Evolutionary conservation across 2,113 vertebrate species (phyloP).

Genomic region (Scatophagus argus): DNA sequence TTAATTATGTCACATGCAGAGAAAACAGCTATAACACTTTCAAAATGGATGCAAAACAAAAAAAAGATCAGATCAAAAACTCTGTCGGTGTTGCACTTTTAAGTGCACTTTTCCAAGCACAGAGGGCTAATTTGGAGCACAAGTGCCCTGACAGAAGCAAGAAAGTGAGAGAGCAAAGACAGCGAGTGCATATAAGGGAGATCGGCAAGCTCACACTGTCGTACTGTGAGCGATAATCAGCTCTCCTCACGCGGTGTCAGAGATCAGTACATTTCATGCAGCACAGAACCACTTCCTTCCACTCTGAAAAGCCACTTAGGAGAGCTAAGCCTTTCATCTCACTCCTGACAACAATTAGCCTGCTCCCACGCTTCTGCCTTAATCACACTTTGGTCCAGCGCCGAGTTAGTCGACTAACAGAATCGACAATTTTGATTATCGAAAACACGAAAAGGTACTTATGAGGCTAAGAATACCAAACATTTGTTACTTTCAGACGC

Average conservation of each 20-base stretch:
- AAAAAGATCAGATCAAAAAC: neutral
- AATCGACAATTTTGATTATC: too few relatives aligned
- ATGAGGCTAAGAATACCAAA: too few relatives aligned
- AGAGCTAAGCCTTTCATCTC: slow-evolving; percentile 41
- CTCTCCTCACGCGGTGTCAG: slow-evolving; percentile 47
- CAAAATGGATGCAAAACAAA: neutral
- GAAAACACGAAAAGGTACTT: too few relatives aligned
- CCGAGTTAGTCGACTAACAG: neutral
- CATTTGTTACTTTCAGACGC: neutral
- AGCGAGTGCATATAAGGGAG: slow-evolving; percentile 14
- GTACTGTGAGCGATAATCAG: slow-evolving; percentile 57
- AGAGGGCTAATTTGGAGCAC: too few relatives aligned
- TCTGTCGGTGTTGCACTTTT: neutral
- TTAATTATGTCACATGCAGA: neutral
- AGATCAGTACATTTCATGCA: slow-evolving; percentile 47
- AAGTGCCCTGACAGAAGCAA: slow-evolving; percentile 12
- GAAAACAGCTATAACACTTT: neutral
- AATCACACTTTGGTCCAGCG: neutral
- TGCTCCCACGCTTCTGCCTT: neutral
- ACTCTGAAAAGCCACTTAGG: slow-evolving; percentile 64
- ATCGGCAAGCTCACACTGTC: slow-evolving; percentile 39
- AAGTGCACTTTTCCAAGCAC: slow-evolving; percentile 10
- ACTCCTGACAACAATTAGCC: slow-evolving; percentile 15
- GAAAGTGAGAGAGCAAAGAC: slow-evolving; percentile 31
- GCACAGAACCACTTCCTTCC: slow-evolving; percentile 32